These are phyloP conservation scores for Pherbina coryleti DNA, from an alignment of 2,888 invertebrate species.

Conservation along the genomic window DNA sequence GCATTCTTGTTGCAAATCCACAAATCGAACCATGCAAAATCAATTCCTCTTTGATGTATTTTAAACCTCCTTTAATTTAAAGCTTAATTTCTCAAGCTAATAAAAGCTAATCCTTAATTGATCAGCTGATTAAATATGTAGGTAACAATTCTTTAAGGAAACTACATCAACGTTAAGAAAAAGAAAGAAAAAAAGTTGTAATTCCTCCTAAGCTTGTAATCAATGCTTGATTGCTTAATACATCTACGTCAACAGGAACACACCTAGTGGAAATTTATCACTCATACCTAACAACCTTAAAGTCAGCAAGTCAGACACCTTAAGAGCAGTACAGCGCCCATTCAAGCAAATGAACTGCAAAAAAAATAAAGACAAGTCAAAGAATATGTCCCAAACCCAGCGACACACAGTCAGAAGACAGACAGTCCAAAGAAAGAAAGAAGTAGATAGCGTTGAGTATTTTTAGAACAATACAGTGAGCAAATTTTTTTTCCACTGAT, in stretches of 20 bases:
- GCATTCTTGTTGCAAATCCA: too few species aligned
- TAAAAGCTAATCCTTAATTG: too few species aligned
- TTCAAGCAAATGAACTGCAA: neutral
- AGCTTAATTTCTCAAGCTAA: too few species aligned
- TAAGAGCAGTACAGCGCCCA: neutral
- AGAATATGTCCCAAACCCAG: constrained; percentile 35
- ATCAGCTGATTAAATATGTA: too few species aligned
- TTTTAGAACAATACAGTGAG: constrained; percentile 42
- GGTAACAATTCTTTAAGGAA: too few species aligned
- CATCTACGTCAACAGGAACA: constrained; percentile 18
- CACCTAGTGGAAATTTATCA: neutral
- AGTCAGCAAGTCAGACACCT: neutral
- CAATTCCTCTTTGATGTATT: too few species aligned
- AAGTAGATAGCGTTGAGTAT: constrained; percentile 35
- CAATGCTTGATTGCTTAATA: constrained; percentile 24
- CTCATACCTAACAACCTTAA: neutral
- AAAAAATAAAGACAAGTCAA: neutral
- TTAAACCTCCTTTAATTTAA: too few species aligned
- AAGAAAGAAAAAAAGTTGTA: neutral
- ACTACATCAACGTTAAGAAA: neutral
- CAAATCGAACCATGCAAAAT: too few species aligned
- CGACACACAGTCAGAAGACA: constrained; percentile 5
- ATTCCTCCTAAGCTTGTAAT: neutral
- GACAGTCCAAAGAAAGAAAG: neutral
- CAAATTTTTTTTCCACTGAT: constrained; percentile 31